Conservation (phyloP, 2,888 invertebrate species). For the Sminthurides aquaticus region DNA sequence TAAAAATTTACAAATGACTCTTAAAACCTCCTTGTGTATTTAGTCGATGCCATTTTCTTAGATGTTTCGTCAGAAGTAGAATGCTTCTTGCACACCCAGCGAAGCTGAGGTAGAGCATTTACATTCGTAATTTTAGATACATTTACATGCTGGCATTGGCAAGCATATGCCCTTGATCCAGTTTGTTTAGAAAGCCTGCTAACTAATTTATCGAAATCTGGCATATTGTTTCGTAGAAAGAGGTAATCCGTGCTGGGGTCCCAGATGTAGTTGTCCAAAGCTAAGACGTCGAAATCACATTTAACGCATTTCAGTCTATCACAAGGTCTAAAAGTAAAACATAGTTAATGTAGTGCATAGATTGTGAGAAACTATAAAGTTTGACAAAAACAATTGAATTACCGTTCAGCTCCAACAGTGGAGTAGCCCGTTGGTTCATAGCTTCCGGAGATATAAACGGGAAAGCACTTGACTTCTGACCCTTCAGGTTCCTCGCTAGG, state of each 20-base stretch:
- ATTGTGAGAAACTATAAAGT: not conserved
- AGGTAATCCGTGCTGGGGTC: constrained; percentile 37
- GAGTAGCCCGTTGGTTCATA: constrained; percentile 34
- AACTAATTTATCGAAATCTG: constrained; percentile 37
- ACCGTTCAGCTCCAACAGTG: constrained; percentile 36
- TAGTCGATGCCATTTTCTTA: not conserved
- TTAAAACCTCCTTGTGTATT: constrained; percentile 12
- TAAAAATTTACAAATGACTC: not conserved
- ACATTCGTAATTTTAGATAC: constrained; percentile 31
- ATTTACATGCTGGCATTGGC: constrained; percentile 38
- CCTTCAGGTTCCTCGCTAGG: constrained; percentile 5
- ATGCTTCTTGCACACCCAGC: constrained; percentile 40
- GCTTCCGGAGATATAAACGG: constrained; percentile 35
- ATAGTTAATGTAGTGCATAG: constrained; percentile 8
- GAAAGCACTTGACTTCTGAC: constrained; percentile 28
- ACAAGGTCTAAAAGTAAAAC: constrained; percentile 32
- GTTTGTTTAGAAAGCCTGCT: constrained; percentile 28
- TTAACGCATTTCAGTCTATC: constrained; percentile 36
- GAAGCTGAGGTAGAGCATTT: constrained; percentile 26
- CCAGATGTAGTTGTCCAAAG: constrained; percentile 40
- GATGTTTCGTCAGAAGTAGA: not conserved
- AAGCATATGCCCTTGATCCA: constrained; percentile 39
- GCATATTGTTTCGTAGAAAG: constrained; percentile 42
- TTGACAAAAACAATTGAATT: not conserved
- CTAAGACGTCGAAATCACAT: constrained; percentile 36